These are phyloP conservation scores for Drosophila repletoides DNA, from an alignment of 1,140 invertebrate species.

Conservation along the genomic window DNA sequence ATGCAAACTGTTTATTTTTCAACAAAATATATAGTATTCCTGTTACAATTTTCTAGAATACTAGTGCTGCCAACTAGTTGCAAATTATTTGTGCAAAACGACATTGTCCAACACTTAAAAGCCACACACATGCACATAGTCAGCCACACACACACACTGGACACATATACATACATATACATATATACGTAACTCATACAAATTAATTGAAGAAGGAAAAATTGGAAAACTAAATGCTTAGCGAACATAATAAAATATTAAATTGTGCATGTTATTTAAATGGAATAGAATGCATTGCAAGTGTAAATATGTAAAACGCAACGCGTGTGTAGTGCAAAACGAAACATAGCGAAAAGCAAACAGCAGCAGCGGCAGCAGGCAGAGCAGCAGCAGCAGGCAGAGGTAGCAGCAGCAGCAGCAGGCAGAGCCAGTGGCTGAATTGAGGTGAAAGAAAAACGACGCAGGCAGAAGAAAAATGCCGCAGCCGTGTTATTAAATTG, in stretches of 20 bases:
- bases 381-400: conserved; percentile 28
- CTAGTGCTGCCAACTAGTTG: conserved; percentile 26
- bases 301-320: conserved; percentile 45
- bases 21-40: too few relatives aligned
- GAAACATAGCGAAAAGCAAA: conserved; percentile 57
- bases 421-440: conserved; percentile 29
- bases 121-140: too few relatives aligned
- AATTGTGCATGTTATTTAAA: conserved; percentile 11
- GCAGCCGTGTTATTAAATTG: conserved; percentile 55
- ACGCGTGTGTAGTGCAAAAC: conserved; percentile 61
- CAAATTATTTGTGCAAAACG: conserved; percentile 22
- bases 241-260: conserved; percentile 15
- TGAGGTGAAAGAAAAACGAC: conserved; percentile 45
- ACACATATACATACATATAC: conserved; percentile 29
- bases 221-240: conserved; percentile 41
- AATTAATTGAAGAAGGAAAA: conserved; percentile 65
- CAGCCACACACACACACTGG: too few relatives aligned
- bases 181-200: conserved; percentile 52
- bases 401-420: conserved; percentile 27
- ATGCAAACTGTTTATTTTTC: too few relatives aligned
- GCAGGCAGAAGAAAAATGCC: conserved; percentile 46
- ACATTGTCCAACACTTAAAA: conserved; percentile 38
- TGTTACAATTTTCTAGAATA: too few relatives aligned
- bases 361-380: conserved; percentile 51
- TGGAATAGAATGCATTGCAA: conserved; percentile 38